Evolutionary conservation across 2,797 vertebrate species (phyloP), one percentile per base, ranked within the genome.

Genomic region (Bryconaethiops microstoma): DNA sequence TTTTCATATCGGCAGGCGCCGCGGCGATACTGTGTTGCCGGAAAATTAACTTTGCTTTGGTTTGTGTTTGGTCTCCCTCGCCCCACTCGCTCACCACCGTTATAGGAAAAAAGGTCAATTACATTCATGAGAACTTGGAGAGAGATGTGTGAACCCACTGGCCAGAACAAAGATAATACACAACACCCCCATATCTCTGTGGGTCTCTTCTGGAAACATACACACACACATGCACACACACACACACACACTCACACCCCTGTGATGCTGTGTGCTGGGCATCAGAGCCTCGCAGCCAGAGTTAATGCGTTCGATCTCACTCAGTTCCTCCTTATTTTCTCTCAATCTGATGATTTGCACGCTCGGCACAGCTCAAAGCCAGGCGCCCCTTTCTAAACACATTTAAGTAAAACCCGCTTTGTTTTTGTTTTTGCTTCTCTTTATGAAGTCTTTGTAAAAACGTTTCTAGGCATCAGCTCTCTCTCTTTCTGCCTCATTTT

Each of bases 41-140:
- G 94, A 96, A 84, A 96, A 97, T 97, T 96, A 97, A 96, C 96
- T 96, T 95, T 93, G 94, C 92, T 95, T 94, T 63, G 93, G 74
- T 88, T 88, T 94, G 92, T 95, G 87, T 95, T 95, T 95, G 91
- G 93, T 88, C 93, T 92, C 89, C 84, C 52, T 84, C 90, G 83
- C 86, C 90, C 87, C 87, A 89, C 88, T 88, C 88, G 78, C 88
- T 91, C 85, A 88, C 67, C 89, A 91, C 91, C 92, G 92, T 94
- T 95, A 96, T 93, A 88, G 88, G 94, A 95, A 97, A 96, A 97
- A 98, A 98, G 96, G 97, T 98, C 96, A 97, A 97, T 97, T 94
- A 94, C 95, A 97, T 98, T 97, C 96, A 97, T 96, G 96, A 96
- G 93, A 90, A 63, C 95, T 94, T 90, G 94, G 92, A 94, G 93